Evolutionary conservation across 2,113 vertebrate genomes (phyloP).

Genomic region (Neogale vison): DNA sequence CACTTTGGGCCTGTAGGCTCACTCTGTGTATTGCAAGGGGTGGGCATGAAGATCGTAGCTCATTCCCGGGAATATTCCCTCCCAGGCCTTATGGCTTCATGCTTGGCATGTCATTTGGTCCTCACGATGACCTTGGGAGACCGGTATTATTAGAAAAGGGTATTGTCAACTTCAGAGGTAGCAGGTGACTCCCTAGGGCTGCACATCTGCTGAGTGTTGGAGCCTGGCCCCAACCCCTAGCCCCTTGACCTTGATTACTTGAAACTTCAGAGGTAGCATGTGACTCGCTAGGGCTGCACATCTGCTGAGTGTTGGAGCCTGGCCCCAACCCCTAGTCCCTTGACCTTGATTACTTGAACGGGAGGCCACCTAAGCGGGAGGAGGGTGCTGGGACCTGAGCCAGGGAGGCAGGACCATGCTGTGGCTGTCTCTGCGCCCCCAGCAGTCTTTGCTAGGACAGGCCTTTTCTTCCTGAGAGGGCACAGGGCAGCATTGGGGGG

Average conservation of each 20-base stretch:
- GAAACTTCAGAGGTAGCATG: background rate
- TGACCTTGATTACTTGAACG: background rate
- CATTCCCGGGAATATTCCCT: background rate
- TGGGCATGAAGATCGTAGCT: background rate
- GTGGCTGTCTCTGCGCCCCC: background rate
- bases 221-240: background rate
- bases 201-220: background rate
- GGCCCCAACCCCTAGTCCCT: background rate
- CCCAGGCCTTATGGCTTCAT: background rate
- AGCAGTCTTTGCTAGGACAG: background rate
- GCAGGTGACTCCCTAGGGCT: background rate
- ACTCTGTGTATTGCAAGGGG: background rate
- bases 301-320: background rate
- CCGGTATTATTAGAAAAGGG: background rate
- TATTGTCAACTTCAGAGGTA: background rate
- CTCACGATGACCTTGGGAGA: constrained; percentile 8
- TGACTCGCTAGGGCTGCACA: background rate
- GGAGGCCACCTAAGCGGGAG: background rate
- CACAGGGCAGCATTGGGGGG: too few species aligned
- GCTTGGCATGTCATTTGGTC: background rate
- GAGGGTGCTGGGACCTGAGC: background rate
- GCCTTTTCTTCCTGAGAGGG: background rate
- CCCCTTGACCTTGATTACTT: background rate
- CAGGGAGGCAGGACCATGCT: background rate
- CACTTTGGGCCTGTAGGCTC: background rate